Base-by-base conservation (phyloP, 2,888 invertebrate species). In the Nemotelus nigrinus region DNA sequence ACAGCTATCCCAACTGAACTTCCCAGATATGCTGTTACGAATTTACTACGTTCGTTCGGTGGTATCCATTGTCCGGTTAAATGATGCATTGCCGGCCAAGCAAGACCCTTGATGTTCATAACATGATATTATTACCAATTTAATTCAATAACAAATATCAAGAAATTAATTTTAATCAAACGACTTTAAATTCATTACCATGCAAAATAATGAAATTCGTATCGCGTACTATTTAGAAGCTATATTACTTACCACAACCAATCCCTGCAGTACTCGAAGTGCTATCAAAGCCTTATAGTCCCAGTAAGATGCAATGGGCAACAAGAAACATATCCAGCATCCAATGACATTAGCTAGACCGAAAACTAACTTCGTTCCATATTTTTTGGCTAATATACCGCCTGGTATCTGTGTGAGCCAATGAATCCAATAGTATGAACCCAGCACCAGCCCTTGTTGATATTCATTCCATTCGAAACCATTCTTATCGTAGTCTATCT, bases 41-140 rank as follows among this genome's bases (percentile, higher is more conserved):
- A 92, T 85, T 91, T 92, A 82, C 93, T 92, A 76, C 94, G 89
- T 84, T 96, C 95, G 80, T 93, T 89, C 0, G 93, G 93, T 10
- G 95, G 95, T 74, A 95, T 93, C 95, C 95, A 95, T 81, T 91
- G 90, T 0, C 93, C 93, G 80, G 93, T 92, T 88, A 95, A 89
- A 44, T 92, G 89, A 84, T 94, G 93, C 93, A 94, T 93, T 2
- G 93, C 90, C 2, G 94, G 94, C 90, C 93, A 94, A 3, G 91
- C 88, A 44, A 92, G 89, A 3, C 92, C 92, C 91, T 92, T 78
- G 84, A 25, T 25, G 1, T 25, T 25, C 25, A 25, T 25, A 25
- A 1, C 25, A 81, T 70, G 53, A 53, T 57, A 25, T 44, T 44
- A 48, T 25, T 25, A 25, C 25, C 25, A 25, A 25, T 25, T 25